Evolutionary conservation across 2,888 invertebrate species (phyloP).

Genomic region (Flexamia atlantica): DNA sequence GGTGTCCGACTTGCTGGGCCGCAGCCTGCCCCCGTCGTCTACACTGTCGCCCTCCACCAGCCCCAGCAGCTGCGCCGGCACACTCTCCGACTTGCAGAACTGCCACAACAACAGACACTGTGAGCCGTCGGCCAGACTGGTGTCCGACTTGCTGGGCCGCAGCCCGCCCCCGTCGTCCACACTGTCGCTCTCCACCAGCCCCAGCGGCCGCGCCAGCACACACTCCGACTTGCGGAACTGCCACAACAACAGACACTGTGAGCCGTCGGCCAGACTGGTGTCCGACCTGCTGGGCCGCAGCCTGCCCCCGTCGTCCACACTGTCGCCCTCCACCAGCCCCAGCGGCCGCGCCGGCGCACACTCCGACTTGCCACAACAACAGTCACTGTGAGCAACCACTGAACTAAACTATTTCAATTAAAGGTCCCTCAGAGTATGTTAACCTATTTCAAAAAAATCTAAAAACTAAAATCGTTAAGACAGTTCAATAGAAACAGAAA

Average conservation of each 20-base stretch:
- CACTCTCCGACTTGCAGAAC: slow-evolving; percentile 70
- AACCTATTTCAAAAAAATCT: too few relatives aligned
- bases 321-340: slow-evolving; percentile 66
- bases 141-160: slow-evolving; percentile 93
- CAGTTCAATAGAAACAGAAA: too few relatives aligned
- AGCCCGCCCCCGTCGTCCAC: slow-evolving; percentile 72
- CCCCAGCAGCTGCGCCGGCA: slow-evolving; percentile 67
- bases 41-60: slow-evolving; percentile 64
- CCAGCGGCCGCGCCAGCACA: slow-evolving; percentile 67
- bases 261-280: slow-evolving; percentile 92
- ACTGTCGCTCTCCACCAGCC: slow-evolving; percentile 64
- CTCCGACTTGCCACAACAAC: slow-evolving; percentile 71
- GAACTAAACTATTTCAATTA: too few relatives aligned
- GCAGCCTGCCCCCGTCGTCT: slow-evolving; percentile 73
- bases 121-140: slow-evolving; percentile 93
- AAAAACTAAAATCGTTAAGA: too few relatives aligned
- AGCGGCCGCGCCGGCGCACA: slow-evolving; percentile 68
- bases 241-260: slow-evolving; percentile 84
- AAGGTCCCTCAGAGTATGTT: too few relatives aligned
- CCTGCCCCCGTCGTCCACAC: slow-evolving; percentile 64
- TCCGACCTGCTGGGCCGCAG: slow-evolving; percentile 93
- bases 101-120: slow-evolving; percentile 88
- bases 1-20: slow-evolving; percentile 94
- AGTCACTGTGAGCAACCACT: too few relatives aligned
- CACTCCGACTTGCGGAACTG: slow-evolving; percentile 70